Conservation (phyloP, 35 echinoderm and acorn worm species). For the Ophioderma brevispina region DNA sequence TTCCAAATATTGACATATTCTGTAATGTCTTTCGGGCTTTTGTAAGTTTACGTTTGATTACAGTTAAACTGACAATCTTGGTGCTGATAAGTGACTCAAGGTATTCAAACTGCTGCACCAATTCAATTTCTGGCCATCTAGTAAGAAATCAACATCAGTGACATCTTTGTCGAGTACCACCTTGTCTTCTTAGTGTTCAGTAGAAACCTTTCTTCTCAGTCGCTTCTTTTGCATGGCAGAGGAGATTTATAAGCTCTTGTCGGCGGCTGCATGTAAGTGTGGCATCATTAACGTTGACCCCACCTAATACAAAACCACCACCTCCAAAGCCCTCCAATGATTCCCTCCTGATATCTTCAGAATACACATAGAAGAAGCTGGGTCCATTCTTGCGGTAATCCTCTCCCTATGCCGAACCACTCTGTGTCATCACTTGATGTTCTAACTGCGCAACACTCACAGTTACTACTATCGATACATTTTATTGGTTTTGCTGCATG, state of each 20-base stretch:
- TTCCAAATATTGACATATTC: background rate
- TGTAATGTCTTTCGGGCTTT: background rate
- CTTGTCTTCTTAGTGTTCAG: background rate
- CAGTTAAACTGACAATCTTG: background rate
- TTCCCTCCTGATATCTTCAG: too few relatives aligned
- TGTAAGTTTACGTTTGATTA: background rate
- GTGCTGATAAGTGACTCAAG: background rate
- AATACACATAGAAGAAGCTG: too few relatives aligned
- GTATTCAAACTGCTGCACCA: background rate
- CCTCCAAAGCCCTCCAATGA: too few relatives aligned
- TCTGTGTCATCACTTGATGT: too few relatives aligned
- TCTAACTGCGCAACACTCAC: too few relatives aligned
- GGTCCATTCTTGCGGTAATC: too few relatives aligned
- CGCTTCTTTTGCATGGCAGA: background rate
- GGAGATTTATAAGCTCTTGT: background rate
- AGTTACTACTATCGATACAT: too few relatives aligned
- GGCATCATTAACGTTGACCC: too few relatives aligned
- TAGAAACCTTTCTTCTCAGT: background rate
- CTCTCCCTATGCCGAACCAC: too few relatives aligned
- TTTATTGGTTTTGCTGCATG: too few relatives aligned
- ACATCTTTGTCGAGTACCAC: background rate
- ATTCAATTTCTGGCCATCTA: background rate
- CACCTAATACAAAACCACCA: too few relatives aligned
- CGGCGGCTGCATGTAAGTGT: too few relatives aligned
- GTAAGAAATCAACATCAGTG: background rate